These are phyloP conservation scores for Lamellibrachia satsuma DNA, from an alignment of 2,888 invertebrate species.

Conservation along the genomic window DNA sequence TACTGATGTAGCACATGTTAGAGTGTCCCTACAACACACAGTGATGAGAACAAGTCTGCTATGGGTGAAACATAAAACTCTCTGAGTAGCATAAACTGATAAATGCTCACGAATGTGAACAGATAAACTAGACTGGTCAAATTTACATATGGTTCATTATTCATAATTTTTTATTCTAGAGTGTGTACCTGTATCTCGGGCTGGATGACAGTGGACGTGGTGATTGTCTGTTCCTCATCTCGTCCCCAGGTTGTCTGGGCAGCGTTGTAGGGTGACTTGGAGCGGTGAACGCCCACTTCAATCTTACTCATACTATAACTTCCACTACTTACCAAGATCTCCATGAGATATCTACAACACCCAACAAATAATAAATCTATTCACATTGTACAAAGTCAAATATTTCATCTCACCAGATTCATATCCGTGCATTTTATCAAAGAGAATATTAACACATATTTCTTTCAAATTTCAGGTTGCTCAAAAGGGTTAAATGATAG, in stretches of 20 bases:
- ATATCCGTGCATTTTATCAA: no score
- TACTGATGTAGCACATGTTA: no score
- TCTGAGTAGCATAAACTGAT: no score
- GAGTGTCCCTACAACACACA: no score
- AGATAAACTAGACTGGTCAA: neutral
- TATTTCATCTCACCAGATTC: no score
- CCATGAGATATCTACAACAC: neutral
- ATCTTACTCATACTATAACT: neutral
- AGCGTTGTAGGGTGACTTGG: constrained; percentile 35
- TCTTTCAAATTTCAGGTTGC: no score
- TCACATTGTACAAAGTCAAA: neutral
- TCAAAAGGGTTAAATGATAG: no score
- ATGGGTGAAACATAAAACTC: no score
- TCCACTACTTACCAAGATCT: neutral
- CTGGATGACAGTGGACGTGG: constrained; percentile 37
- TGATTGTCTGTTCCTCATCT: constrained; percentile 43
- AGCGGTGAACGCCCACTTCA: constrained; percentile 34
- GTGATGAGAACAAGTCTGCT: no score
- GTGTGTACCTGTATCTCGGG: constrained; percentile 43
- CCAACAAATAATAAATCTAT: neutral
- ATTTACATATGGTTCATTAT: neutral
- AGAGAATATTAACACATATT: constrained; percentile 42
- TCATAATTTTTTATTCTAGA: neutral
- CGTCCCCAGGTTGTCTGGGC: constrained; percentile 38
- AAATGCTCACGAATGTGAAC: neutral